Percentiles rank a stretch among this genome's conserved stretches.
phyloP scores from a whole-genome alignment of 2,888 invertebrate species.

The Adineta ricciae region DNA sequence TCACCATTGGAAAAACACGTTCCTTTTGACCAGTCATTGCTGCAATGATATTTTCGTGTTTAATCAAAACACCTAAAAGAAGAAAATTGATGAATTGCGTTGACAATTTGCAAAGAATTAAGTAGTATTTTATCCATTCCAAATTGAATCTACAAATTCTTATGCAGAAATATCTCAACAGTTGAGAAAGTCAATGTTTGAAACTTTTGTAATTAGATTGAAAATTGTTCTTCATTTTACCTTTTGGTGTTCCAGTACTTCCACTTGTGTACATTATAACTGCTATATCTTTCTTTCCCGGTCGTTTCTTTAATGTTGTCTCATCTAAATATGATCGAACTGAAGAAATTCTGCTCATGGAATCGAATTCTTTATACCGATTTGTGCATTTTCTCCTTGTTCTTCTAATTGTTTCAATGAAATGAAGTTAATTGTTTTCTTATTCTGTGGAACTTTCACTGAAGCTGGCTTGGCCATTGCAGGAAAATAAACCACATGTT shows the following conservation, averaged over 20 bases:
- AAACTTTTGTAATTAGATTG: no score
- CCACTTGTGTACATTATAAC: slow-evolving; percentile 99
- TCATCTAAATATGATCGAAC: neutral
- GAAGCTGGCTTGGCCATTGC: neutral
- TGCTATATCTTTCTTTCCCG: slow-evolving; percentile 68
- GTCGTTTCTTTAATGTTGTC: slow-evolving; percentile 49
- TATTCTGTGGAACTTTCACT: neutral
- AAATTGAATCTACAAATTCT: no score
- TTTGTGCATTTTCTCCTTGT: neutral
- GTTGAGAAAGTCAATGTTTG: no score
- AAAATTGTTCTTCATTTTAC: no score
- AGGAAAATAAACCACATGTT: neutral
- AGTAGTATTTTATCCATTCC: neutral
- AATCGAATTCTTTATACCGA: neutral
- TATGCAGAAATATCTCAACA: no score
- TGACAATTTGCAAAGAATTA: no score
- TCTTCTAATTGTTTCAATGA: neutral
- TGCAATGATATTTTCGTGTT: slow-evolving; percentile 32
- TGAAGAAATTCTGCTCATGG: no score
- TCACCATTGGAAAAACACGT: slow-evolving; percentile 30
- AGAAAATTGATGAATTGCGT: no score
- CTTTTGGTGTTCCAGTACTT: slow-evolving; percentile 87
- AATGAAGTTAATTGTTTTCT: neutral
- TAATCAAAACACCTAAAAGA: slow-evolving; percentile 29
- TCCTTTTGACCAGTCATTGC: neutral